phyloP scores from a whole-genome alignment of 2,797 vertebrate genomes.

The Megaceryle alcyon region DNA sequence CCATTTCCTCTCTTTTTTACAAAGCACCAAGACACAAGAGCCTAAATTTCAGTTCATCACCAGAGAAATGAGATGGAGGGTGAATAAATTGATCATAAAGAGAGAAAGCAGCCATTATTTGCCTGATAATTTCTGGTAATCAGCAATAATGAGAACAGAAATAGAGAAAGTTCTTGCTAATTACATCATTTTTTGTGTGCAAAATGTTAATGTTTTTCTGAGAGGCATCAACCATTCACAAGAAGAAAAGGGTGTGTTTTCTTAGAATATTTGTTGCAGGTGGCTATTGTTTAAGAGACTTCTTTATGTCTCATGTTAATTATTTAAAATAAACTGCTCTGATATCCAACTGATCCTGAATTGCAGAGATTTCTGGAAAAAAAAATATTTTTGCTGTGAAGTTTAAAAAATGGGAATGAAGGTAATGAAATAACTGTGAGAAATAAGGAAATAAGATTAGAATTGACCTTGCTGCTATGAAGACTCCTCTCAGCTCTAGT shows the following conservation, averaged over 20 bases:
- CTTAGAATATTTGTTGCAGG: conserved; percentile 4
- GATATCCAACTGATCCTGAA: not conserved
- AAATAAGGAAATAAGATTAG: conserved; percentile 68
- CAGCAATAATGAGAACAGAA: conserved; percentile 66
- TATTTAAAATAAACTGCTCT: not conserved
- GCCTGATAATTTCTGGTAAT: conserved; percentile 65
- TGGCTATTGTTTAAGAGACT: conserved; percentile 23
- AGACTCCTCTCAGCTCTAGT: conserved; percentile 29
- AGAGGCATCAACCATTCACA: not conserved
- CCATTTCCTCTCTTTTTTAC: not conserved
- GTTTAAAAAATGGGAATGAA: conserved; percentile 34
- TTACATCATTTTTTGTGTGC: conserved; percentile 33
- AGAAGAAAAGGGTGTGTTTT: not conserved
- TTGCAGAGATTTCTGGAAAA: not conserved
- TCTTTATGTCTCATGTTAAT: not conserved
- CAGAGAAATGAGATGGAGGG: conserved; percentile 54
- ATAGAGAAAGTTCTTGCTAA: conserved; percentile 62
- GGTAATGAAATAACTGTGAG: conserved; percentile 44
- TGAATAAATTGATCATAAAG: conserved; percentile 58
- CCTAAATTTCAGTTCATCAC: conserved; percentile 6
- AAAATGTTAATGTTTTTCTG: conserved; percentile 49
- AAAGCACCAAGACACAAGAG: conserved; percentile 34
- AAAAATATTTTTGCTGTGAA: not conserved
- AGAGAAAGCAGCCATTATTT: conserved; percentile 54
- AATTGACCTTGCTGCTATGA: conserved; percentile 71